These are phyloP conservation scores for Trididemnum clinides DNA, from an alignment of 23 tunicate species.

Conservation along the genomic window DNA sequence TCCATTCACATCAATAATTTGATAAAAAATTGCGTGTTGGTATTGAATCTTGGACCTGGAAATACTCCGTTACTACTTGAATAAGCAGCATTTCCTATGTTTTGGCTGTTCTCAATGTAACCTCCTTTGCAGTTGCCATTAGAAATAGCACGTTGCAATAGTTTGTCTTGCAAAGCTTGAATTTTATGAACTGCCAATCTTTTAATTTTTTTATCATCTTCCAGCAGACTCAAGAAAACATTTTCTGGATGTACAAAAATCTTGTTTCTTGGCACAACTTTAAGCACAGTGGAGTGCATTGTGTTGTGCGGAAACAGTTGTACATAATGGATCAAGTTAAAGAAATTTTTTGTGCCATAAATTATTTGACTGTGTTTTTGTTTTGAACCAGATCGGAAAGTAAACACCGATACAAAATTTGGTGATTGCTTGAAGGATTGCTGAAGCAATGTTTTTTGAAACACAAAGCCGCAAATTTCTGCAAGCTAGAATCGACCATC, in stretches of 20 bases:
- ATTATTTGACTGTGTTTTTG: too few relatives aligned
- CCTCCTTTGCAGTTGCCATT: neutral
- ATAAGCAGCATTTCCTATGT: neutral
- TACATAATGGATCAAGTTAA: neutral
- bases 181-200: conserved; percentile 13
- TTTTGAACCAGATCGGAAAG: conserved; percentile 18
- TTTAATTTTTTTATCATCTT: neutral
- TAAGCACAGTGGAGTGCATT: conserved; percentile 9
- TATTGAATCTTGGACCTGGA: neutral
- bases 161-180: conserved; percentile 3
- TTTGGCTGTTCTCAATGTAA: neutral
- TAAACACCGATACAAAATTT: conserved; percentile 4
- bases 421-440: neutral
- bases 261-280: conserved; percentile 12
- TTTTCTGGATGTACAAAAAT: conserved; percentile 50
- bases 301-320: neutral
- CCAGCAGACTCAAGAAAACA: conserved; percentile 33
- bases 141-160: neutral
- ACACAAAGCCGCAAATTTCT: conserved; percentile 6
- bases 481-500: conserved; percentile 31
- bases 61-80: neutral
- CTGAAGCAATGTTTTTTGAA: neutral
- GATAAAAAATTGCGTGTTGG: neutral
- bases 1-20: neutral
- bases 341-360: conserved; percentile 22